Conservation (phyloP, 2,888 invertebrate genomes). For the Orchesella flavescens region DNA sequence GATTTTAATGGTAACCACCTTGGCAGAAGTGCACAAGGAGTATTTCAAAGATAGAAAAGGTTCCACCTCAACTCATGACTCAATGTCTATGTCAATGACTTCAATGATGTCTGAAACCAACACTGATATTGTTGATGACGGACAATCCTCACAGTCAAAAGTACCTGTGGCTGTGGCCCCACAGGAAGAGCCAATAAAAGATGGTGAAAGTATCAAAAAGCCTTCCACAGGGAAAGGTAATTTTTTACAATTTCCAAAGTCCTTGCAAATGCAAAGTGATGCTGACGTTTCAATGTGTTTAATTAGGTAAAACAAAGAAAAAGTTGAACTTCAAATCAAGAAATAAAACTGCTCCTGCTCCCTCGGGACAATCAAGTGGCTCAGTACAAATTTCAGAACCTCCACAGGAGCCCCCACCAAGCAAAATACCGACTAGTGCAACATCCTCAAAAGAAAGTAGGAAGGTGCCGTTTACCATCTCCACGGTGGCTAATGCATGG, state of each 20-base stretch:
- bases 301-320: conserved; percentile 24
- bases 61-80: conserved; percentile 66
- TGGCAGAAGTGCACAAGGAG: conserved; percentile 69
- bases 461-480: conserved; percentile 18
- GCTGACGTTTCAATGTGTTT: not conserved
- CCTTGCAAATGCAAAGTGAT: conserved; percentile 1
- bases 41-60: conserved; percentile 58
- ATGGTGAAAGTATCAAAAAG: not conserved
- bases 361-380: not conserved
- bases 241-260: not conserved
- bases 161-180: not conserved
- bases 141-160: not conserved
- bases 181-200: not conserved
- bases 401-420: not conserved
- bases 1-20: conserved; percentile 70
- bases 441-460: not conserved
- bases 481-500: conserved; percentile 35
- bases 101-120: conserved; percentile 55
- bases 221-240: conserved; percentile 12
- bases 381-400: not conserved
- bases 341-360: conserved; percentile 28
- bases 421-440: conserved; percentile 13
- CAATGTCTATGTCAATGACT: conserved; percentile 57
- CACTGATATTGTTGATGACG: conserved; percentile 12
- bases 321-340: not conserved